These are phyloP conservation scores for Sylvilagus bachmani DNA, from an alignment of 2,113 vertebrate species.

Conservation along the genomic window DNA sequence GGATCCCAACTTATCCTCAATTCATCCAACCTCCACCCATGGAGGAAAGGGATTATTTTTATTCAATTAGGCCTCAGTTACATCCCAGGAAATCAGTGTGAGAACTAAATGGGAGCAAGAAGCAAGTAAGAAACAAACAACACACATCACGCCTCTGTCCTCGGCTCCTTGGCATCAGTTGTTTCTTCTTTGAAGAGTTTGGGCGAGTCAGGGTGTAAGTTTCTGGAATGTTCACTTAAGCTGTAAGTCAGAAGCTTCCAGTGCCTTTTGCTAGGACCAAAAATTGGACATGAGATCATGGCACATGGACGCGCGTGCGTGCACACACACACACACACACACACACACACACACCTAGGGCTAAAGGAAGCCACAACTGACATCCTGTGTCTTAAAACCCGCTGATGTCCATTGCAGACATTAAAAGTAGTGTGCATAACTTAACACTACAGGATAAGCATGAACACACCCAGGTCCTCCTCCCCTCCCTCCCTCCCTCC, in stretches of 20 bases:
- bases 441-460: background rate
- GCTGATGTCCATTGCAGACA: background rate
- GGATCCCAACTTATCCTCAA: conserved; percentile 26
- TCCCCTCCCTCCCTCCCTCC: background rate
- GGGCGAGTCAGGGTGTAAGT: background rate
- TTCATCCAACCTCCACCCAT: conserved; percentile 18
- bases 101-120: background rate
- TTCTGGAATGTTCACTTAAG: background rate
- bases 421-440: background rate
- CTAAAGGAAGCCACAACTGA: background rate
- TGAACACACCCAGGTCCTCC: too few relatives aligned
- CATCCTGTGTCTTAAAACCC: conserved; percentile 16
- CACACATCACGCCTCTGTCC: background rate
- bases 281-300: background rate
- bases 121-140: background rate
- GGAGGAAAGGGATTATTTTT: background rate
- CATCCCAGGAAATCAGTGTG: conserved; percentile 49
- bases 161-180: background rate
- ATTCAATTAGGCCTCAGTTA: conserved; percentile 54
- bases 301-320: rapidly evolving
- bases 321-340: too few relatives aligned
- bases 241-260: conserved; percentile 22
- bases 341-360: too few relatives aligned
- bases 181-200: conserved; percentile 21
- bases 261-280: background rate